phyloP scores from a whole-genome alignment of 2,797 vertebrate species.

The Pipistrellus pygmaeus region DNA sequence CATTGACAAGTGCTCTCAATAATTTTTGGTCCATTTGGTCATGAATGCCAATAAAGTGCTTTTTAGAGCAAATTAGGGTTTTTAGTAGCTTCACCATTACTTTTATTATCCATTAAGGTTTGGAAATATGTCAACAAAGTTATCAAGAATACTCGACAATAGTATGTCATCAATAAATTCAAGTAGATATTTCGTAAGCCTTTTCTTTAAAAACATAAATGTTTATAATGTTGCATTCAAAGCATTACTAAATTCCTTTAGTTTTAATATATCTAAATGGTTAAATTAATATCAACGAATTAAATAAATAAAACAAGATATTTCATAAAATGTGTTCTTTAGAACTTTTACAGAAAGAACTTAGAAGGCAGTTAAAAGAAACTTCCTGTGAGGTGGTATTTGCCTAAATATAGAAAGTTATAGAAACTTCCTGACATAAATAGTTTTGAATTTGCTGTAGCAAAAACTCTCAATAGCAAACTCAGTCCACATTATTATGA shows the following conservation, averaged over 20 bases:
- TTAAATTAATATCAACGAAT: neutral
- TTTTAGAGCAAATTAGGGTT: constrained; percentile 62
- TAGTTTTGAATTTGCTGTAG: neutral
- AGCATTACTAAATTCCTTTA: neutral
- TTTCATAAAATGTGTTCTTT: neutral
- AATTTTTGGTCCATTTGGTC: constrained; percentile 50
- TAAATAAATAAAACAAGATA: neutral
- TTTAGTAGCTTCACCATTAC: constrained; percentile 21
- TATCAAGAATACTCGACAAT: constrained; percentile 19
- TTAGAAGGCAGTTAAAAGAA: neutral
- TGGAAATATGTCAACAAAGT: constrained; percentile 66
- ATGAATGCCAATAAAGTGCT: neutral
- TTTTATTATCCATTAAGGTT: constrained; percentile 62
- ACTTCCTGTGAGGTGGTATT: neutral
- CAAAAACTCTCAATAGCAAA: neutral
- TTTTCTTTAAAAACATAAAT: constrained; percentile 23
- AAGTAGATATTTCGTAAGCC: neutral
- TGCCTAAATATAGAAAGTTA: neutral
- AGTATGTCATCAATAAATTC: constrained; percentile 45
- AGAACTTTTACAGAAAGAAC: neutral
- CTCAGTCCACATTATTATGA: neutral
- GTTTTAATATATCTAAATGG: neutral
- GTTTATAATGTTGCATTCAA: constrained; percentile 7
- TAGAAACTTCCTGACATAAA: neutral
- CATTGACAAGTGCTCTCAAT: constrained; percentile 27